Evolutionary conservation across 2,888 invertebrate genomes (phyloP).

Genomic region (Drosophila tanythrix): DNA sequence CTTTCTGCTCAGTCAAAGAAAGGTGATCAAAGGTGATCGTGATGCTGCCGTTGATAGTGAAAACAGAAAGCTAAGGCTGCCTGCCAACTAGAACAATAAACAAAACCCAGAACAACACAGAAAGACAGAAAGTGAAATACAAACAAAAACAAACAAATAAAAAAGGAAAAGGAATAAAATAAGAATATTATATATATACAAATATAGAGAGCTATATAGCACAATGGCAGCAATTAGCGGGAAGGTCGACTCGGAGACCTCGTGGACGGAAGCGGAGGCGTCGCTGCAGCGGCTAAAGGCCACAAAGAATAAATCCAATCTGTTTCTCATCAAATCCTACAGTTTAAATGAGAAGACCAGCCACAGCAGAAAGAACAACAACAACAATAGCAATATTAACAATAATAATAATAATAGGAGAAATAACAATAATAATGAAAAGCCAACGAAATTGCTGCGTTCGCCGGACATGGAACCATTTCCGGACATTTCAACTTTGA

Average conservation of each 20-base stretch:
- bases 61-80: constrained; percentile 22
- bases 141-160: constrained; percentile 8
- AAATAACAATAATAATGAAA: background rate
- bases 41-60: constrained; percentile 40
- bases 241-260: constrained; percentile 23
- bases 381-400: constrained; percentile 12
- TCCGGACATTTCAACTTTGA: constrained; percentile 43
- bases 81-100: constrained; percentile 40
- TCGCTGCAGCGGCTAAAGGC: constrained; percentile 63
- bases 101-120: background rate
- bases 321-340: constrained; percentile 74
- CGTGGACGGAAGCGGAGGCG: constrained; percentile 28
- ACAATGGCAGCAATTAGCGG: constrained; percentile 42
- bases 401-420: constrained; percentile 17
- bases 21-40: constrained; percentile 9
- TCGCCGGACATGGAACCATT: constrained; percentile 51
- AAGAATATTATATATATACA: background rate
- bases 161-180: constrained; percentile 2
- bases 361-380: constrained; percentile 27
- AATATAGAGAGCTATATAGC: background rate
- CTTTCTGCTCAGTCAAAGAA: constrained; percentile 16
- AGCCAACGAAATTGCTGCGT: constrained; percentile 11
- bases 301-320: constrained; percentile 75
- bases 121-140: background rate
- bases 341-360: constrained; percentile 67